Percentiles rank a stretch among this genome's conserved stretches.
These are phyloP conservation scores for Geopemphigus sp. DNA, from an alignment of 1,140 invertebrate species.

Conservation along the genomic window DNA sequence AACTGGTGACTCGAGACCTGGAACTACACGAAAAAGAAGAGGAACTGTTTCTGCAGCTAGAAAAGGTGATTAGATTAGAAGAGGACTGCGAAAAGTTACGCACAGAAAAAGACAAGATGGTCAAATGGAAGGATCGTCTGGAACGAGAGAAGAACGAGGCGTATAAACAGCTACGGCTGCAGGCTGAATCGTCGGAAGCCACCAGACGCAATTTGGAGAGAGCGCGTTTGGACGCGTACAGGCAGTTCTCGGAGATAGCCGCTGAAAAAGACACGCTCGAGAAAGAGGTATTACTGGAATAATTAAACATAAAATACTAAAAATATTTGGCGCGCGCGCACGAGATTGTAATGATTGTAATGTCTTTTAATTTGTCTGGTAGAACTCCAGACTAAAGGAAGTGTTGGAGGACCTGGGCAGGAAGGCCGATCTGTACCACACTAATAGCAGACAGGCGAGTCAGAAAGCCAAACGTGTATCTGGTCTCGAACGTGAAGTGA, in stretches of 20 bases:
- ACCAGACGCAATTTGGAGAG: conserved; percentile 61
- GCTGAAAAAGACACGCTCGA: conserved; percentile 63
- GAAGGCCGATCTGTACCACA: conserved; percentile 35
- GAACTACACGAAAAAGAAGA: conserved; percentile 64
- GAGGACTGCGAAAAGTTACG: conserved; percentile 62
- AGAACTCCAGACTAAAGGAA: conserved; percentile 44
- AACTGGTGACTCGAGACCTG: conserved; percentile 60
- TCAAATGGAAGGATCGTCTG: conserved; percentile 56
- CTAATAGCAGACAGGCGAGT: conserved; percentile 36
- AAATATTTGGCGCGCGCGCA: too few relatives aligned
- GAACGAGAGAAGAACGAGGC: conserved; percentile 58
- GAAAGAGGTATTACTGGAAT: conserved; percentile 55
- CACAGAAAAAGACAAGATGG: conserved; percentile 57
- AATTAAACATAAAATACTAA: too few relatives aligned
- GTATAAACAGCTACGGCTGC: conserved; percentile 59
- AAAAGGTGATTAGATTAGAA: conserved; percentile 62
- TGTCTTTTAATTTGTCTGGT: not conserved
- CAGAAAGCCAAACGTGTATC: conserved; percentile 31
- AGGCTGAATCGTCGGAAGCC: conserved; percentile 61
- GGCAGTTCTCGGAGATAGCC: conserved; percentile 62
- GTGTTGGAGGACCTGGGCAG: conserved; percentile 32
- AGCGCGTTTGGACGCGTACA: conserved; percentile 62
- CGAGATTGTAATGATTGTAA: not conserved
- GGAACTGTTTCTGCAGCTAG: conserved; percentile 64
- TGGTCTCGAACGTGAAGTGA: conserved; percentile 33